Conservation (phyloP, 1,140 invertebrate species). For the Oncopodura yosiiana region DNA sequence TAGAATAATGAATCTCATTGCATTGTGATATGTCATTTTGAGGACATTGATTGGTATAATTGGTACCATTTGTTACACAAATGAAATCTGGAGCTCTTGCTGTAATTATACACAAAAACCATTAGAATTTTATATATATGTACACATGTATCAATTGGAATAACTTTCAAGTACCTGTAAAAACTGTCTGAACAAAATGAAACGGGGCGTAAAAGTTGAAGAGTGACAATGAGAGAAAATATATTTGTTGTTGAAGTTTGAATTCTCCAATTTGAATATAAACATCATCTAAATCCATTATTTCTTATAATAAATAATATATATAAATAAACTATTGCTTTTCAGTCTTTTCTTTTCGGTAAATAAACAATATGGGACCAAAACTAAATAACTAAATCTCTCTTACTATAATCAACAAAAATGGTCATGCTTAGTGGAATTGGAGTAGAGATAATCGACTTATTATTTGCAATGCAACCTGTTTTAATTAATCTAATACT, state of each 20-base stretch:
- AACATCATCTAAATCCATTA: constrained; percentile 31
- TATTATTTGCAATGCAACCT: too few species aligned
- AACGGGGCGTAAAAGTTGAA: constrained; percentile 30
- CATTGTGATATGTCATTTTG: constrained; percentile 12
- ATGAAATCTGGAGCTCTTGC: constrained; percentile 3
- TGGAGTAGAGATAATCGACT: too few species aligned
- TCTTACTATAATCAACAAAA: too few species aligned
- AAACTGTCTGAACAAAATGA: constrained; percentile 25
- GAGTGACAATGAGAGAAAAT: constrained; percentile 24
- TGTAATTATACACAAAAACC: constrained; percentile 5
- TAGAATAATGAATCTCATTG: constrained; percentile 9
- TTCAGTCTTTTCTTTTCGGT: not conserved
- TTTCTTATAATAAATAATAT: not conserved
- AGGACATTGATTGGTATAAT: constrained; percentile 15
- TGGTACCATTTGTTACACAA: constrained; percentile 8
- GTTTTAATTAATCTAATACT: too few species aligned
- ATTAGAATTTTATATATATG: too few species aligned
- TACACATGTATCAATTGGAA: not conserved
- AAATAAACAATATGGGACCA: too few species aligned
- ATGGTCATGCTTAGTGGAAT: too few species aligned
- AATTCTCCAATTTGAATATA: constrained; percentile 32
- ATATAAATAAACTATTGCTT: too few species aligned
- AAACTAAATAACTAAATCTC: too few species aligned
- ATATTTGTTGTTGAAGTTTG: constrained; percentile 26
- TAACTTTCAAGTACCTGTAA: constrained; percentile 22